phyloP scores from a whole-genome alignment of 2,113 vertebrate species.

The Penelope pileata region DNA sequence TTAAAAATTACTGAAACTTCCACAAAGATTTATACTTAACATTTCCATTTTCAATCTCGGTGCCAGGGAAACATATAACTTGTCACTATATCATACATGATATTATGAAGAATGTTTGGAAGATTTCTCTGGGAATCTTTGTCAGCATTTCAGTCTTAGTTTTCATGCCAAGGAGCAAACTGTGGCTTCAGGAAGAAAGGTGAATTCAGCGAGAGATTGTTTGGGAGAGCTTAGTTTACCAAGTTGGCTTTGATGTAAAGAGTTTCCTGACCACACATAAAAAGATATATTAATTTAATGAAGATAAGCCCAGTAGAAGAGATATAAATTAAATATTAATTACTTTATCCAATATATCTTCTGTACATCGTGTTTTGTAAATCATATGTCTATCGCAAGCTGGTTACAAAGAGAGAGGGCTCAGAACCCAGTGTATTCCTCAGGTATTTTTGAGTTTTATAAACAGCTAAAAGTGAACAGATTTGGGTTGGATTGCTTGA shows the following conservation, averaged over 20 bases:
- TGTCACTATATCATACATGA: constrained; percentile 67
- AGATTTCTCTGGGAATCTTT: constrained; percentile 50
- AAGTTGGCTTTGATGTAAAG: not conserved
- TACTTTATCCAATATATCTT: not conserved
- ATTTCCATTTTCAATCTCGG: constrained; percentile 78
- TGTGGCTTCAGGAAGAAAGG: not conserved
- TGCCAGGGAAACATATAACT: constrained; percentile 71
- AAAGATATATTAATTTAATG: not conserved
- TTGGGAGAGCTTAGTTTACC: not conserved
- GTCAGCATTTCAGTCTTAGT: constrained; percentile 42
- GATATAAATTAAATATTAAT: not conserved
- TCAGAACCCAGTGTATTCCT: not conserved
- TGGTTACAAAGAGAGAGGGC: not conserved
- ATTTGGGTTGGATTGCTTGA: not conserved
- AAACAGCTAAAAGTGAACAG: not conserved
- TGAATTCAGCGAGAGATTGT: not conserved
- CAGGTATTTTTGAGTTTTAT: not conserved
- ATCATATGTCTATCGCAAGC: not conserved
- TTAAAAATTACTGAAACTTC: constrained; percentile 88
- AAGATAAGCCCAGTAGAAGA: not conserved
- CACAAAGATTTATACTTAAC: constrained; percentile 84
- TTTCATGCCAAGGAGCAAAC: constrained; percentile 18
- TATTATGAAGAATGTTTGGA: constrained; percentile 65
- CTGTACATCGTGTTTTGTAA: not conserved
- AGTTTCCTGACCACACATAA: not conserved